Base-by-base conservation (phyloP, 2,888 invertebrate genomes). In the Blastobasis adustella region DNA sequence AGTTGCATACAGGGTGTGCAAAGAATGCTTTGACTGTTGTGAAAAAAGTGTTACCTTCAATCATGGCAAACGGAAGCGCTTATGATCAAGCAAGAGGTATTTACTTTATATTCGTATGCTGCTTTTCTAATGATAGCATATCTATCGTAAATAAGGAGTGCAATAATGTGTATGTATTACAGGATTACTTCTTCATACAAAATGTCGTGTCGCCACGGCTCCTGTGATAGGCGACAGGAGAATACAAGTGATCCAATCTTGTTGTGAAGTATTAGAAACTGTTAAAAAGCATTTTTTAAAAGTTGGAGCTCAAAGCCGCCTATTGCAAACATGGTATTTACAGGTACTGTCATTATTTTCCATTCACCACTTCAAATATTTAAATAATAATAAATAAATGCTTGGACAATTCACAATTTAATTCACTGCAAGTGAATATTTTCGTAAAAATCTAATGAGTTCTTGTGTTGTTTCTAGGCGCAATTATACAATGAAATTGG, bases 11-110 rank as follows among this genome's bases (percentile, higher is more conserved):
- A 90, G 93, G 93, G 23, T 91, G 95, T 82, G 92, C 95, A 0
- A 90, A 91, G 56, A 95, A 95, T 73, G 95, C 96, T 0, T 76
- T 95, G 52, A 86, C 90, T 56, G 84, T 95, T 8, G 90, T 95
- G 0, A 92, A 94, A 59, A 90, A 92, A 74, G 91, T 93, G 51
- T 89, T 95, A 65, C 91, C 93, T 6, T 89, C 90, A 39, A 90
- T 96, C 47, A 90, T 96, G 73, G 92, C 95, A 0, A 95, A 96
- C 69, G 96, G 96, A 1, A 94, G 94, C 10, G 89, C 92, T 36
- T 95, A 93, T 64, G 96, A 97, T 73, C 91, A 93, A 67, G 96
- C 94, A 1, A 91, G 95, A 80, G 93, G 89, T 89, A 69, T 48
- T 46, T 44, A 8, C 6, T 45, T 36, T n/a, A n/a, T 38, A 8